Percentiles rank a stretch among this genome's conserved stretches.
These are phyloP conservation scores for Rotaria magnacalcarata DNA, from an alignment of 2,888 invertebrate species.

Conservation along the genomic window DNA sequence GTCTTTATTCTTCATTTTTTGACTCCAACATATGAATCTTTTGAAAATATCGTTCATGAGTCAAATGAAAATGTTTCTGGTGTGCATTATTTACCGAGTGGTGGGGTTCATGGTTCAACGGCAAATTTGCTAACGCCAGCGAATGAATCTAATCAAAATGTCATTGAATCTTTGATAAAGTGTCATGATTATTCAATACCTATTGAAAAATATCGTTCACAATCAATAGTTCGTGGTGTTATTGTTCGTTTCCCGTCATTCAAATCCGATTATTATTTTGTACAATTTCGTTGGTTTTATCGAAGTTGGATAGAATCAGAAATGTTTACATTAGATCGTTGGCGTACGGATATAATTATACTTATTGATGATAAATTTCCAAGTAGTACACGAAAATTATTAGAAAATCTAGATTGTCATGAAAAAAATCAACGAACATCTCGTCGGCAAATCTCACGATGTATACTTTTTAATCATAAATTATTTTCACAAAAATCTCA, in stretches of 20 bases:
- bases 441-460: slow-evolving; percentile 21
- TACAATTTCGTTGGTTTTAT: slow-evolving; percentile 10
- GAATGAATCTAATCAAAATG: too few relatives aligned
- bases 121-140: too few relatives aligned
- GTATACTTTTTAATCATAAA: not conserved
- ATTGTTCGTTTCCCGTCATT: not conserved
- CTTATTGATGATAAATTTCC: not conserved
- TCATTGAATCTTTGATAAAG: not conserved
- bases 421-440: not conserved
- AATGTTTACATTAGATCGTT: slow-evolving; percentile 3
- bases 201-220: not conserved
- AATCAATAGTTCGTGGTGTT: not conserved
- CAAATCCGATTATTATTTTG: not conserved
- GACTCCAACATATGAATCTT: not conserved
- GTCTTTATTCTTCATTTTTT: not conserved
- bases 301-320: slow-evolving; percentile 7
- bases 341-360: not conserved
- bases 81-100: too few relatives aligned
- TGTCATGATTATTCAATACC: not conserved
- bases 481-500: not conserved
- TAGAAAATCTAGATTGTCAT: not conserved
- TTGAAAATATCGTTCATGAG: too few relatives aligned
- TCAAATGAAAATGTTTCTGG: too few relatives aligned
- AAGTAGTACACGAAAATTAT: not conserved
- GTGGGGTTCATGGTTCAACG: too few relatives aligned